Percentiles rank a stretch among this genome's conserved stretches.
Conservation (phyloP, 2,113 vertebrate species). For the Ailurus styani region DNA sequence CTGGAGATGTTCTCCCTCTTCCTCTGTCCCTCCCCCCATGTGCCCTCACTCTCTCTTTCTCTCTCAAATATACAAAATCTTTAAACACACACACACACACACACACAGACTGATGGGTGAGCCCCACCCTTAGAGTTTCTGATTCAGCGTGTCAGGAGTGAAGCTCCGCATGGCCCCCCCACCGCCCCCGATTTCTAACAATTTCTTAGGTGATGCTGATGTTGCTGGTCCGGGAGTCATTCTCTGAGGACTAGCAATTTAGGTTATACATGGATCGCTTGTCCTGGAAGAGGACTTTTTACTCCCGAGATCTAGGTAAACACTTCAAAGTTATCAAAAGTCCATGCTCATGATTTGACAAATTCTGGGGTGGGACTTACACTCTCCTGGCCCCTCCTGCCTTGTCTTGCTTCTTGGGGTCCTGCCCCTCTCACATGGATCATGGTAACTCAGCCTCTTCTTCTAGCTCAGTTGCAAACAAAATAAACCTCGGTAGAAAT, state of each 20-base stretch:
- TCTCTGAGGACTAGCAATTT: neutral
- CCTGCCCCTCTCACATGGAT: neutral
- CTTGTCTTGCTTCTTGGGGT: neutral
- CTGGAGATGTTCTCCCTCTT: neutral
- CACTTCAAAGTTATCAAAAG: neutral
- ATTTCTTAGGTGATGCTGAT: neutral
- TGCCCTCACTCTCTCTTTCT: neutral
- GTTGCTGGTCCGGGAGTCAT: neutral
- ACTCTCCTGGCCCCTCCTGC: neutral
- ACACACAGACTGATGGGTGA: neutral
- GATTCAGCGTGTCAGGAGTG: neutral
- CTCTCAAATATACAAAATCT: neutral
- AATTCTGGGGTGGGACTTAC: neutral
- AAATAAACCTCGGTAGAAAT: neutral
- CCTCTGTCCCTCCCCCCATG: neutral
- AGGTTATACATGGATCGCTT: neutral
- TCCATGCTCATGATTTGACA: neutral
- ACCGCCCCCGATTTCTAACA: neutral
- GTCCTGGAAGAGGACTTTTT: neutral
- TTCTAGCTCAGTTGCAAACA: neutral
- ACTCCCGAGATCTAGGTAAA: neutral
- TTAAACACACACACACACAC: neutral
- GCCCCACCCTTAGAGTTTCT: neutral
- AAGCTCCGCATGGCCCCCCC: too few relatives aligned
- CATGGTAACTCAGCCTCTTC: neutral